Conservation (phyloP, 2,888 invertebrate genomes). For the Ornithoptera priamus region DNA sequence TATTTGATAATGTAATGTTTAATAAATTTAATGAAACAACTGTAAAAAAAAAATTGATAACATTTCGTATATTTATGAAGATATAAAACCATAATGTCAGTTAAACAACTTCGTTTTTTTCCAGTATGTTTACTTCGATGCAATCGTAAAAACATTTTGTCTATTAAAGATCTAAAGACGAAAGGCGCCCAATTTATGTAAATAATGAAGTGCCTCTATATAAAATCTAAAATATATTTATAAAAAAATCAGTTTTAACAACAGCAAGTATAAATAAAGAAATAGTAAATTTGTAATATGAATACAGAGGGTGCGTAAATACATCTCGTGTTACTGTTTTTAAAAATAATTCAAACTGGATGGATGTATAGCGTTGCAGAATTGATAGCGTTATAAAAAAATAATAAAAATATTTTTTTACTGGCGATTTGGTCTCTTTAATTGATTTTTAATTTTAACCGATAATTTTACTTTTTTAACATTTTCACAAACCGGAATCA, state of each 20-base stretch:
- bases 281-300: background rate
- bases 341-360: background rate
- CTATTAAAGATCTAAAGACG: background rate
- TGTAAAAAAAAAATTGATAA: too few species aligned
- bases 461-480: background rate
- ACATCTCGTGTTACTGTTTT: background rate
- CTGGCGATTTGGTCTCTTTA: background rate
- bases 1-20: too few species aligned
- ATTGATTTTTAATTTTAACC: background rate
- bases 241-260: background rate
- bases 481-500: background rate
- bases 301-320: background rate
- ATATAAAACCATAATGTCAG: too few species aligned
- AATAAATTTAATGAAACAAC: too few species aligned
- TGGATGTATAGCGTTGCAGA: background rate
- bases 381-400: background rate
- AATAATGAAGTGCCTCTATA: background rate
- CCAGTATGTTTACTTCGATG: background rate
- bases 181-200: background rate
- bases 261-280: background rate
- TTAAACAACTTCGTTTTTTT: too few species aligned
- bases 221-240: background rate
- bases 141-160: background rate
- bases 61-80: too few species aligned
- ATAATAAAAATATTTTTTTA: slow-evolving; percentile 1